These are phyloP conservation scores for Stictonetta naevosa DNA, from an alignment of 2,113 vertebrate genomes.

Conservation along the genomic window DNA sequence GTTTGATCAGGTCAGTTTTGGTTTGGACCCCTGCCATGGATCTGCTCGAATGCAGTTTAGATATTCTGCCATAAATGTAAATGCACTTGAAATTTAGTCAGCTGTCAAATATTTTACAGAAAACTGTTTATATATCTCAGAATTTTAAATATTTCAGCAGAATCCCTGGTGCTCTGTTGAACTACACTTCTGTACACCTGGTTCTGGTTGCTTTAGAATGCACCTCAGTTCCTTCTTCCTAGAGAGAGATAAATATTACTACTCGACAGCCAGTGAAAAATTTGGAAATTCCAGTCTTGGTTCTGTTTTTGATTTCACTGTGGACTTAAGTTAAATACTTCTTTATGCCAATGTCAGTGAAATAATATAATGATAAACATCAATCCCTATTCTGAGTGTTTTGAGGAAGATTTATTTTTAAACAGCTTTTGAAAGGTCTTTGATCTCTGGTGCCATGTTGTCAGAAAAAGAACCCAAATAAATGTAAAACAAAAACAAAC, in stretches of 20 bases:
- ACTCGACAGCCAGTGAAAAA: not conserved
- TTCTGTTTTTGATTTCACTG: slow-evolving; percentile 28
- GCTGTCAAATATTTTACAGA: not conserved
- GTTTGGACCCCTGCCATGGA: not conserved
- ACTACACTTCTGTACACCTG: not conserved
- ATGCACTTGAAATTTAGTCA: not conserved
- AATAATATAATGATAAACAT: slow-evolving; percentile 3
- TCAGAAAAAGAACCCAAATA: slow-evolving; percentile 17
- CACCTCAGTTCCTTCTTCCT: not conserved
- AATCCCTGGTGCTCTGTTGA: not conserved
- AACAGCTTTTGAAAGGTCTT: slow-evolving; percentile 34
- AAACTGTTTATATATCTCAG: not conserved
- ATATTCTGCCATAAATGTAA: slow-evolving; percentile 2
- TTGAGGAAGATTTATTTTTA: slow-evolving; percentile 10
- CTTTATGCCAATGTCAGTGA: slow-evolving; percentile 25
- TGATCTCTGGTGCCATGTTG: not conserved
- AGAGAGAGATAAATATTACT: slow-evolving; percentile 8
- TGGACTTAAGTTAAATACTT: not conserved
- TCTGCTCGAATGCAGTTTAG: not conserved
- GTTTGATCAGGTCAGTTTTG: not conserved
- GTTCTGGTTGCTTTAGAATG: slow-evolving; percentile 43
- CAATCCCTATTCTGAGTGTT: not conserved
- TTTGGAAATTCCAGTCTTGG: not conserved
- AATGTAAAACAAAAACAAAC: not conserved
- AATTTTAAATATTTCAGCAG: slow-evolving; percentile 15